Conservation (phyloP, 30 jellyfish, hydroid and myxozoan genomes). For the Aurelia sp. region DNA sequence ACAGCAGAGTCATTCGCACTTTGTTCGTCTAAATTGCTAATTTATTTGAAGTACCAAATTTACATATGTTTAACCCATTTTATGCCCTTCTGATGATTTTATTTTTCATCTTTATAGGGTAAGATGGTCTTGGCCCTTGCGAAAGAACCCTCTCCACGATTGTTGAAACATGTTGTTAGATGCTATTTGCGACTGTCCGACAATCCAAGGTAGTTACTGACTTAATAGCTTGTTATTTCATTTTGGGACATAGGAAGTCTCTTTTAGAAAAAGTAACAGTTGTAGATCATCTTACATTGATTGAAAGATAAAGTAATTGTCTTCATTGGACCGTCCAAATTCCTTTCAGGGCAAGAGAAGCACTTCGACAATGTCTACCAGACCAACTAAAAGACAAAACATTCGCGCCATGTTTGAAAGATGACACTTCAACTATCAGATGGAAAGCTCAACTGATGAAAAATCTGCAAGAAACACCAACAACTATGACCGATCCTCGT, state of each 20-base stretch:
- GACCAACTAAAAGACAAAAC: conserved; percentile 92
- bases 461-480: conserved; percentile 94
- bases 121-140: conserved; percentile 95
- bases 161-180: conserved; percentile 93
- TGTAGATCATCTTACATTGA: too few relatives aligned
- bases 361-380: conserved; percentile 97
- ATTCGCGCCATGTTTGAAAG: conserved; percentile 86
- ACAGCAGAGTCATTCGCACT: too few relatives aligned
- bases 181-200: conserved; percentile 95
- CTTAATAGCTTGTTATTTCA: too few relatives aligned
- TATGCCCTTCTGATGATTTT: background rate
- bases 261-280: too few relatives aligned
- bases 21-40: too few relatives aligned
- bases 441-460: conserved; percentile 96
- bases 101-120: conserved; percentile 57
- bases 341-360: conserved; percentile 90
- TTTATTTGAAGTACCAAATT: too few relatives aligned
- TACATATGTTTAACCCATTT: too few relatives aligned
- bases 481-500: conserved; percentile 83
- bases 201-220: conserved; percentile 80
- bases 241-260: too few relatives aligned
- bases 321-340: background rate
- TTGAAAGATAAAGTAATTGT: too few relatives aligned
- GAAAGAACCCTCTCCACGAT: conserved; percentile 94
- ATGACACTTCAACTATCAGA: conserved; percentile 93